Conservation (phyloP, 1,140 invertebrate species). For the Meloidogyne floridensis region DNA sequence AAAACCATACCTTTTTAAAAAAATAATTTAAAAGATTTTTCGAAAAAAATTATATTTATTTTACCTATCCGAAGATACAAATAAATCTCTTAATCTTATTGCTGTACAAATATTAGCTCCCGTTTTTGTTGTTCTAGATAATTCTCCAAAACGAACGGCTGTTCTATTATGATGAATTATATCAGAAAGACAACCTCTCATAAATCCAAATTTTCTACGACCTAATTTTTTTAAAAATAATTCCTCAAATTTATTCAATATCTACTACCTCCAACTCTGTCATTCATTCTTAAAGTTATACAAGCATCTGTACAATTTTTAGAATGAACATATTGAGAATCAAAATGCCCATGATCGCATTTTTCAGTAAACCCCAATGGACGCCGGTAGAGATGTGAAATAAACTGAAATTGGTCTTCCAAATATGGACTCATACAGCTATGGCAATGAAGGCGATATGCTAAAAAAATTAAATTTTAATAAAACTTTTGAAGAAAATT, state of each 20-base stretch:
- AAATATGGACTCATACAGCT: conserved; percentile 62
- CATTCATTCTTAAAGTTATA: conserved; percentile 63
- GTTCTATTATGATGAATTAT: conserved; percentile 63
- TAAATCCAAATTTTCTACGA: conserved; percentile 58
- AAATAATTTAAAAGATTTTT: conserved; percentile 30
- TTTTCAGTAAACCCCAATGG: conserved; percentile 60
- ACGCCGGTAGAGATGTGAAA: conserved; percentile 60
- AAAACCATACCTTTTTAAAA: conserved; percentile 52
- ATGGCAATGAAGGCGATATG: conserved; percentile 63
- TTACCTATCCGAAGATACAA: conserved; percentile 29
- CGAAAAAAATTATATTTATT: not conserved
- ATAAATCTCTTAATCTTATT: conserved; percentile 28
- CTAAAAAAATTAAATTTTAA: conserved; percentile 37
- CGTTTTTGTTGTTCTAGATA: conserved; percentile 24
- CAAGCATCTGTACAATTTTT: conserved; percentile 66
- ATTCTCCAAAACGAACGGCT: conserved; percentile 47
- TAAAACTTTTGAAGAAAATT: too few relatives aligned
- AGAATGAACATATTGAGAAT: conserved; percentile 51
- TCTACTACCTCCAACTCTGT: conserved; percentile 61
- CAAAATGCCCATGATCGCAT: conserved; percentile 60
- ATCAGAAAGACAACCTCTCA: conserved; percentile 65
- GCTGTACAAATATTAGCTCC: conserved; percentile 28
- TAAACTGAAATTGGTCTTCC: conserved; percentile 63
- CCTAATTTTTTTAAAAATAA: conserved; percentile 51
- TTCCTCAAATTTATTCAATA: not conserved